Evolutionary conservation across 2,113 vertebrate genomes (phyloP).

Genomic region (Ranitomeya variabilis): DNA sequence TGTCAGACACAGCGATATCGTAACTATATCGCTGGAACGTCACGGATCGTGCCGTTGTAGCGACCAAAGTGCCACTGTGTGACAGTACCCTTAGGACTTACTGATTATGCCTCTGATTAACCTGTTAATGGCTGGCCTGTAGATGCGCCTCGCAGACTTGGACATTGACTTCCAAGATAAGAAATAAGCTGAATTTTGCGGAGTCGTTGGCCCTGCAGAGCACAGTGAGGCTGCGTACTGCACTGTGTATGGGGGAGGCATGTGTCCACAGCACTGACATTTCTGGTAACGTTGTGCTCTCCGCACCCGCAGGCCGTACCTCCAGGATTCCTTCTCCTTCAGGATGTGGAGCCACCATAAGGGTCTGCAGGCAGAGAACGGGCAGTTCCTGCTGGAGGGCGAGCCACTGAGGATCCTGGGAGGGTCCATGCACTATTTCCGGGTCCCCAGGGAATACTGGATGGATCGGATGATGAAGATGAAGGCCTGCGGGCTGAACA

Average conservation of each 20-base stretch:
- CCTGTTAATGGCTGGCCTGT: background rate
- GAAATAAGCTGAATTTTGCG: background rate
- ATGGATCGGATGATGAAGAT: conserved; percentile 88
- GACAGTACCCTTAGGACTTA: too few relatives aligned
- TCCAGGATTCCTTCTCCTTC: conserved; percentile 61
- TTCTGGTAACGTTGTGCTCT: background rate
- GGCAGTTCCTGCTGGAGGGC: conserved; percentile 77
- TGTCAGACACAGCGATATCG: too few relatives aligned
- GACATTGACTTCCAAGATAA: background rate
- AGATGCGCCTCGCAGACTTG: background rate
- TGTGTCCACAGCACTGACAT: too few relatives aligned
- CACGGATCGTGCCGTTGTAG: too few relatives aligned
- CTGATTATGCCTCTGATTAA: too few relatives aligned
- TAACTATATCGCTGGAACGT: too few relatives aligned
- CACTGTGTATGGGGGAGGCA: too few relatives aligned
- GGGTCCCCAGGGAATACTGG: conserved; percentile 87
- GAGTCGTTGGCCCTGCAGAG: background rate
- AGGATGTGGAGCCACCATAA: conserved; percentile 61
- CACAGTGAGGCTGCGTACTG: background rate
- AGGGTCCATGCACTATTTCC: conserved; percentile 89
- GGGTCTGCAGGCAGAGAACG: conserved; percentile 75
- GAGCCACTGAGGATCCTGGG: conserved; percentile 78
- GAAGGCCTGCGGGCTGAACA: conserved; percentile 92
- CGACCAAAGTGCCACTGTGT: too few relatives aligned
- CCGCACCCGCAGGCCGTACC: conserved; percentile 64